Base-by-base conservation (phyloP, 2,113 vertebrate species). In the Dissostichus mawsoni region DNA sequence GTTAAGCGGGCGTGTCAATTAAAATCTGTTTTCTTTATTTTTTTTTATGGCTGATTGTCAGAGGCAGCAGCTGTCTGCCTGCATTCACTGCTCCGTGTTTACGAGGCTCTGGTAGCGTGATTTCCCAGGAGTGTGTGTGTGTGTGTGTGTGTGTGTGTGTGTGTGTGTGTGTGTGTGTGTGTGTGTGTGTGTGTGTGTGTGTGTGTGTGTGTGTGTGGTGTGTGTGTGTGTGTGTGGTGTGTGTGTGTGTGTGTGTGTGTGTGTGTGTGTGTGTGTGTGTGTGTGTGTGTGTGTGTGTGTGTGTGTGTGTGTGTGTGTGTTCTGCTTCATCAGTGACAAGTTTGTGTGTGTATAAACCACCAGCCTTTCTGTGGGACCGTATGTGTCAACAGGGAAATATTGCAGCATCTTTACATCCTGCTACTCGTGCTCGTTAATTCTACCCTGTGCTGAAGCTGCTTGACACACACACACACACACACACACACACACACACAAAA, bases 111-210 rank as follows among this genome's bases (percentile, higher is more conserved):
- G 76, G 64, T 57, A 52, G 84, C 16, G 20, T 82, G 69, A 92
- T 92, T 89, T 92, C 88, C 84, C 87, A 57, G 4, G 83, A 48
- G 84, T 1, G 36, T 41, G 36, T 41, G 36, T 41, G 36, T 41
- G 36, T 41, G 6, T 41, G 36, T 41, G 36, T 41, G 36, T 36
- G 36, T 41, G 36, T 41, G 36, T 41, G 36, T 41, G 36, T 36
- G 36, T 36, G 36, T 36, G 36, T 36, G 36, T 36, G 36, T 36
- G 36, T 36, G 36, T 36, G 36, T 36, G 36, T 36, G 36, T 36
- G 36, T 36, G 36, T 36, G 36, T 36, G 36, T 36, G 36, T 36
- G 36, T 36, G 36, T 36, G 36, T 36, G 36, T 36, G 36, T 36
- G 36, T 36, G 36, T 36, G 36, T 36, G 36, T 36, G 36, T 36